Evolutionary conservation across 2,888 invertebrate species (phyloP).

Genomic region (Lordiphosa andalusiaca): DNA sequence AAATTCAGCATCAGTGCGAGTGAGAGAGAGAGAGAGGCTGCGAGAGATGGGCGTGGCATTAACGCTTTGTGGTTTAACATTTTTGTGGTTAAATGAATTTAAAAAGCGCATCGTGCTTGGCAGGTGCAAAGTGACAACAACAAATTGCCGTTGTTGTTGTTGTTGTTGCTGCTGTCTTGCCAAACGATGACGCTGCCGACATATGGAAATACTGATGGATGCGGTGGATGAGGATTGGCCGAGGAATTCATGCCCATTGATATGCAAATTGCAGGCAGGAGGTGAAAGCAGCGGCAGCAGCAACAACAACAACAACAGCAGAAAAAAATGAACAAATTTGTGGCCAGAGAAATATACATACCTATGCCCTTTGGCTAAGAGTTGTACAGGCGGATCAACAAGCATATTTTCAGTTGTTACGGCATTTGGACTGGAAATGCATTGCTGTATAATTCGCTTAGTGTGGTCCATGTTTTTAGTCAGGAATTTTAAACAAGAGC

Average conservation of each 20-base stretch:
- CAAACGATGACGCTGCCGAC: slow-evolving; percentile 55
- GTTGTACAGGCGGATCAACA: too few relatives aligned
- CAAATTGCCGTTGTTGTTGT: slow-evolving; percentile 57
- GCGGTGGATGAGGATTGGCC: slow-evolving; percentile 26
- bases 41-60: slow-evolving; percentile 62
- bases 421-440: too few relatives aligned
- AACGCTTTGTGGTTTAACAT: slow-evolving; percentile 74
- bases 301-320: slow-evolving; percentile 32
- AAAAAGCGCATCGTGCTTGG: slow-evolving; percentile 57
- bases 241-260: slow-evolving; percentile 65
- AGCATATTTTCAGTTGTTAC: too few relatives aligned
- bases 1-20: slow-evolving; percentile 56
- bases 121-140: slow-evolving; percentile 73
- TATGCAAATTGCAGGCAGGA: slow-evolving; percentile 63
- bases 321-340: slow-evolving; percentile 12
- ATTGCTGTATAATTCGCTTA: too few relatives aligned
- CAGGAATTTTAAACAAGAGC: too few relatives aligned
- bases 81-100: slow-evolving; percentile 75
- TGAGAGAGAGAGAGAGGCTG: slow-evolving; percentile 5
- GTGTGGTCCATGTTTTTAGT: too few relatives aligned
- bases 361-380: not conserved
- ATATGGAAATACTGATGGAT: slow-evolving; percentile 69
- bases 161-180: slow-evolving; percentile 29
- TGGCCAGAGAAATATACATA: slow-evolving; percentile 5
- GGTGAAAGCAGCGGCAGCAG: slow-evolving; percentile 42